Conservation (phyloP, 1,140 invertebrate species). For the Panulirus ornatus region DNA sequence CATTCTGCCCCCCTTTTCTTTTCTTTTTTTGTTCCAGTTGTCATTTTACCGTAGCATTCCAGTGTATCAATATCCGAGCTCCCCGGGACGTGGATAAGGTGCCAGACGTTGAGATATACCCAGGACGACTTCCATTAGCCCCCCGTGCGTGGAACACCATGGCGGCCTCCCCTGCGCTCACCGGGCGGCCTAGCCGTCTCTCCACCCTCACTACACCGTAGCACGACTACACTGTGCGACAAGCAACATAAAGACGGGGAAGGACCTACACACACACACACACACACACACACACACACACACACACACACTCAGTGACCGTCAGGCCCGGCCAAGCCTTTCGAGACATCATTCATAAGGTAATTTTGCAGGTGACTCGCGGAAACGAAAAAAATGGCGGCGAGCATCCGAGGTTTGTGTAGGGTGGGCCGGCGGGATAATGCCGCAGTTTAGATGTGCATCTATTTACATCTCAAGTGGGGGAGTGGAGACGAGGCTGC, state of each 20-base stretch:
- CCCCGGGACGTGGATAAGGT: slow-evolving; percentile 2
- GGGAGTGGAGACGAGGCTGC: not conserved
- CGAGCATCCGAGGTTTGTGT: slow-evolving; percentile 2
- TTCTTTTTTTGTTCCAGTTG: not conserved
- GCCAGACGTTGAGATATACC: not conserved
- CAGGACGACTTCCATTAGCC: slow-evolving; percentile 47
- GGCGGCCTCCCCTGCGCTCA: slow-evolving; percentile 26
- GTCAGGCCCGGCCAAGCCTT: not conserved
- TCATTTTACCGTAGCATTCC: no score
- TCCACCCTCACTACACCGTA: not conserved
- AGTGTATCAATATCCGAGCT: not conserved
- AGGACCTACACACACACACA: not conserved
- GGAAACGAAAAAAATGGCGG: slow-evolving; percentile 4
- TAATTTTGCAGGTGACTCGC: slow-evolving; percentile 31
- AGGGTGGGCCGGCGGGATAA: slow-evolving; percentile 16
- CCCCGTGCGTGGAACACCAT: slow-evolving; percentile 25
- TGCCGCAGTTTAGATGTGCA: slow-evolving; percentile 52
- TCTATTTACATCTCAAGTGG: slow-evolving; percentile 63
- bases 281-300: not conserved
- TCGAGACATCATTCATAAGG: slow-evolving; percentile 8
- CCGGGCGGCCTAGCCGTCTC: slow-evolving; percentile 18
- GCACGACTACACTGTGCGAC: not conserved
- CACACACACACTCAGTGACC: not conserved
- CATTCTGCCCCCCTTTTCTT: not conserved
- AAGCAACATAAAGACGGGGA: not conserved